Percentiles rank a stretch among this genome's conserved stretches.
Evolutionary conservation across 2,797 vertebrate species (phyloP).

Genomic region (Sebastes kiyomatsui): DNA sequence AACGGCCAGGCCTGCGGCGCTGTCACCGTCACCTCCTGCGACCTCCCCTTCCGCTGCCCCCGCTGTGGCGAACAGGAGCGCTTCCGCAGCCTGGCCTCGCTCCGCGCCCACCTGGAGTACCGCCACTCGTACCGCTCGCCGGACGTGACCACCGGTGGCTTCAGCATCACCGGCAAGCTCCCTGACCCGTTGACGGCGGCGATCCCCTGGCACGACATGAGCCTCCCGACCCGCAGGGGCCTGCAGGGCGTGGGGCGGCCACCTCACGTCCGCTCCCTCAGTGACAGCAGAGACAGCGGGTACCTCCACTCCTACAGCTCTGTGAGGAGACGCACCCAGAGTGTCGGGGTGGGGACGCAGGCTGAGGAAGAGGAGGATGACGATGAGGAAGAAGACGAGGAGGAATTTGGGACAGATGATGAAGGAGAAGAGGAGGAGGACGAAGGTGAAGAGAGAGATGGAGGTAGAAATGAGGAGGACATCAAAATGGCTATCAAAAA

Average conservation of each 20-base stretch:
- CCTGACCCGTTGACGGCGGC: constrained; percentile 56
- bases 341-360: constrained; percentile 73
- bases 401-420: constrained; percentile 22
- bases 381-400: not conserved
- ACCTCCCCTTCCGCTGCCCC: constrained; percentile 79
- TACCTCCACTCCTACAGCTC: constrained; percentile 53
- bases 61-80: constrained; percentile 78
- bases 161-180: constrained; percentile 72
- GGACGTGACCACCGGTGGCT: constrained; percentile 50
- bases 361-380: constrained; percentile 51
- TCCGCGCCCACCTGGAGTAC: constrained; percentile 76
- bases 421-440: constrained; percentile 53
- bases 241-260: constrained; percentile 35
- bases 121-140: constrained; percentile 78
- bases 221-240: constrained; percentile 70
- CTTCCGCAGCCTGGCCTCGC: constrained; percentile 74
- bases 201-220: constrained; percentile 69
- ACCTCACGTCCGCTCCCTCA: constrained; percentile 70
- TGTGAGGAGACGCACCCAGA: constrained; percentile 71
- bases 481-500: constrained; percentile 25
- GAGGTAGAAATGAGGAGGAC: constrained; percentile 11
- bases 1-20: constrained; percentile 62
- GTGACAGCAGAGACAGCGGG: constrained; percentile 66
- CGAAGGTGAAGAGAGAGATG: not conserved
- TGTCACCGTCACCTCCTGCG: constrained; percentile 13